Evolutionary conservation across 2,113 vertebrate genomes (phyloP).

Genomic region (Capreolus pygargus): DNA sequence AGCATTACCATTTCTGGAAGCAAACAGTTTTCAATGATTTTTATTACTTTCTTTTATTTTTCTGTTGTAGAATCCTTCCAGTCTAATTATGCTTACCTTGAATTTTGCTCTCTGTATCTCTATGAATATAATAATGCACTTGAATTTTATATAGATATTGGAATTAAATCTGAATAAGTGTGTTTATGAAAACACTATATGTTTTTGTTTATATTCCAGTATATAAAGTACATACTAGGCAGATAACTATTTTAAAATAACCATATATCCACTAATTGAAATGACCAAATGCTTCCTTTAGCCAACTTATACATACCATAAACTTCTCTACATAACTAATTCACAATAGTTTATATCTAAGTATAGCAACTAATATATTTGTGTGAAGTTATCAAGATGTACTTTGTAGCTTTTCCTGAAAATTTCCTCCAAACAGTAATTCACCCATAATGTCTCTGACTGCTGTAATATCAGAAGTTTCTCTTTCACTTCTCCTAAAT

Average conservation of each 20-base stretch:
- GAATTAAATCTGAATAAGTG: neutral
- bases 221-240: neutral
- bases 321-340: neutral
- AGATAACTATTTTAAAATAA: neutral
- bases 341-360: neutral
- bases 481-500: slow-evolving; percentile 48
- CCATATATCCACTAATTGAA: neutral
- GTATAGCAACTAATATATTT: neutral
- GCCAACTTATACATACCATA: neutral
- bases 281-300: neutral
- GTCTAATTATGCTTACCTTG: neutral
- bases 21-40: neutral
- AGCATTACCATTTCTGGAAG: neutral
- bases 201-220: neutral
- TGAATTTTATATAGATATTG: neutral
- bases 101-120: neutral
- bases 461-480: slow-evolving; percentile 20
- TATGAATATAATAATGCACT: neutral
- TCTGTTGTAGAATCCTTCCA: neutral
- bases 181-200: neutral
- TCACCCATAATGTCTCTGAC: neutral
- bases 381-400: neutral
- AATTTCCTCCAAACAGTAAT: neutral
- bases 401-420: neutral
- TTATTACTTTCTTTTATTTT: neutral